phyloP scores from a whole-genome alignment of 2,113 vertebrate genomes.

The Cyanoramphus novaezelandiae region DNA sequence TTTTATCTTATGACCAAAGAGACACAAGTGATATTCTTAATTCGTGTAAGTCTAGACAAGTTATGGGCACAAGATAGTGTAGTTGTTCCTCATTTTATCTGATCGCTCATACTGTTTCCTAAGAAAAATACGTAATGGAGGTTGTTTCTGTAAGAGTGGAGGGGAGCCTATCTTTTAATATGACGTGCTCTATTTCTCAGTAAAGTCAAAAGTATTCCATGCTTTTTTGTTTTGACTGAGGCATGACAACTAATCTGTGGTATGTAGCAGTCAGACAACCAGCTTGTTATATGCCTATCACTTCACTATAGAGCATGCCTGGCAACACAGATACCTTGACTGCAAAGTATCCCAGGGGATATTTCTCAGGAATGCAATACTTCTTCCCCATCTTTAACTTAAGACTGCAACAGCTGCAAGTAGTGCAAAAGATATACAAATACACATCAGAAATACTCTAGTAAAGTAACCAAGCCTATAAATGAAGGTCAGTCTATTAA shows the following conservation, averaged over 20 bases:
- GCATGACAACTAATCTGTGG: slow-evolving; percentile 40
- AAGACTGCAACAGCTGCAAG: slow-evolving; percentile 11
- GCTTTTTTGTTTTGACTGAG: not conserved
- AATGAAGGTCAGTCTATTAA: not conserved
- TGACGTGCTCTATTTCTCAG: not conserved
- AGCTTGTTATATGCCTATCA: slow-evolving; percentile 31
- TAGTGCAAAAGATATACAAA: not conserved
- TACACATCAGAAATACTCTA: not conserved
- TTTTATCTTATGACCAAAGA: not conserved
- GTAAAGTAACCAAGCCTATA: not conserved
- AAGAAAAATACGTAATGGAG: not conserved
- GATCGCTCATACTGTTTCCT: not conserved
- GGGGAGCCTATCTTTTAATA: not conserved
- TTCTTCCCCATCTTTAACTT: not conserved
- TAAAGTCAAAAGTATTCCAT: slow-evolving; percentile 1
- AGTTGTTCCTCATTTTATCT: not conserved
- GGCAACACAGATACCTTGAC: not conserved
- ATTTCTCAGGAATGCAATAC: not conserved
- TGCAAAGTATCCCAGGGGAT: not conserved
- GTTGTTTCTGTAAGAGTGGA: not conserved
- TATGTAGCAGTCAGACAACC: slow-evolving; percentile 56
- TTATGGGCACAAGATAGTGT: not conserved
- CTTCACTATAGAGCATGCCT: slow-evolving; percentile 45
- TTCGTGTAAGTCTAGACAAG: not conserved
- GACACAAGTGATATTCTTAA: not conserved